Conservation (phyloP, 2,888 invertebrate genomes). For the Phymatocera aterrima region DNA sequence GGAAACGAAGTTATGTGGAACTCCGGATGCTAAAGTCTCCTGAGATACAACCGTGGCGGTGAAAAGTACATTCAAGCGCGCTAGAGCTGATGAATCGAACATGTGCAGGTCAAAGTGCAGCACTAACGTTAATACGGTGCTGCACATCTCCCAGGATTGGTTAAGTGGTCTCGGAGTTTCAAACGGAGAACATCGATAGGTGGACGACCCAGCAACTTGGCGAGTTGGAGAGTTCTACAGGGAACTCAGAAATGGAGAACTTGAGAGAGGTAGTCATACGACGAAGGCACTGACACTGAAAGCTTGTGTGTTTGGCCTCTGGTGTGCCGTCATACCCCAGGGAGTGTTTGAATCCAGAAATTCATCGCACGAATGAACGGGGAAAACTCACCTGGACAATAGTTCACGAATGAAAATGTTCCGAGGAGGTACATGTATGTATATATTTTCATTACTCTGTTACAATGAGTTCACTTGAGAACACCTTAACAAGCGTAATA, state of each 20-base stretch:
- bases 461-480: too few relatives aligned
- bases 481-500: neutral
- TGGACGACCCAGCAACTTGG: neutral
- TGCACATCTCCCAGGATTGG: neutral
- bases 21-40: too few relatives aligned
- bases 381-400: neutral
- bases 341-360: neutral
- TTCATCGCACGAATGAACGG: neutral
- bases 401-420: neutral
- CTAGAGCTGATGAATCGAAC: neutral
- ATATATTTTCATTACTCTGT: neutral
- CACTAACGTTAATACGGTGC: neutral
- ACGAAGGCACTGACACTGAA: neutral
- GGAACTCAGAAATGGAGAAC: neutral
- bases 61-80: neutral
- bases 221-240: neutral
- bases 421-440: neutral
- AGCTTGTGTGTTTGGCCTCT: neutral
- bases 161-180: neutral
- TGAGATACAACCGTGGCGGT: too few relatives aligned
- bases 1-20: too few relatives aligned
- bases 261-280: slow-evolving; percentile 8
- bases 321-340: neutral
- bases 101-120: neutral
- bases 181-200: neutral